A percentile compares a stretch with the other conserved stretches of the same genome.
phyloP scores from a whole-genome alignment of 2,888 invertebrate genomes.

The Trissolcus brochymenae region DNA sequence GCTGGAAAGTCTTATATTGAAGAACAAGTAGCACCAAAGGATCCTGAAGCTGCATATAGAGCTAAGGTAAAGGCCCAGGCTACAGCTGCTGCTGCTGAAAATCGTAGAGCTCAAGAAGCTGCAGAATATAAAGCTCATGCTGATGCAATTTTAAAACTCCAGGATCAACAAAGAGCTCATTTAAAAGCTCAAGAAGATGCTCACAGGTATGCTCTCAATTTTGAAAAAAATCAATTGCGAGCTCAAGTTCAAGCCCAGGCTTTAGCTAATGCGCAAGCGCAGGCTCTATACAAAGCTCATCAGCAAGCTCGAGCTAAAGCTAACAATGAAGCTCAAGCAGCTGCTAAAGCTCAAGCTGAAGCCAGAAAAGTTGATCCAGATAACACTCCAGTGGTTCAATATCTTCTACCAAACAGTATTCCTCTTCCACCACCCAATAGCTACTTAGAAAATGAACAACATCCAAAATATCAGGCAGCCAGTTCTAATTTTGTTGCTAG shows the following conservation, averaged over 20 bases:
- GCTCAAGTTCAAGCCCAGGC: constrained; percentile 74
- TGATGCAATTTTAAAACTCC: constrained; percentile 71
- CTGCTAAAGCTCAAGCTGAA: constrained; percentile 68
- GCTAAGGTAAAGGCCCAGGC: constrained; percentile 70
- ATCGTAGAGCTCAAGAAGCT: constrained; percentile 70
- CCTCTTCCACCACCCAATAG: constrained; percentile 66
- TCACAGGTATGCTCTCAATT: constrained; percentile 69
- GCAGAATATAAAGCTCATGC: constrained; percentile 73
- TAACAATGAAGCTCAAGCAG: constrained; percentile 68
- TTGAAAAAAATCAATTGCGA: constrained; percentile 71
- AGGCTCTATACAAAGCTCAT: constrained; percentile 70
- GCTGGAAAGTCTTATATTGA: constrained; percentile 70
- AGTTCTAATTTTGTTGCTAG: constrained; percentile 70
- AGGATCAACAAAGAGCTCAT: constrained; percentile 72
- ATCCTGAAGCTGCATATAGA: constrained; percentile 70
- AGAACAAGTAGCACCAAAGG: constrained; percentile 66
- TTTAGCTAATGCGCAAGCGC: constrained; percentile 72
- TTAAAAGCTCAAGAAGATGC: constrained; percentile 72
- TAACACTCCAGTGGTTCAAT: constrained; percentile 70
- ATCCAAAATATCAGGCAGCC: constrained; percentile 69
- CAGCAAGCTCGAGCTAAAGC: constrained; percentile 69
- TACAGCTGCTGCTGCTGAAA: constrained; percentile 69
- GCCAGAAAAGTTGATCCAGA: constrained; percentile 68
- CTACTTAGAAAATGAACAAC: constrained; percentile 67
- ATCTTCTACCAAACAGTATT: constrained; percentile 64